These are phyloP conservation scores for Crenuchus spilurus DNA, from an alignment of 2,797 vertebrate species.

Conservation along the genomic window DNA sequence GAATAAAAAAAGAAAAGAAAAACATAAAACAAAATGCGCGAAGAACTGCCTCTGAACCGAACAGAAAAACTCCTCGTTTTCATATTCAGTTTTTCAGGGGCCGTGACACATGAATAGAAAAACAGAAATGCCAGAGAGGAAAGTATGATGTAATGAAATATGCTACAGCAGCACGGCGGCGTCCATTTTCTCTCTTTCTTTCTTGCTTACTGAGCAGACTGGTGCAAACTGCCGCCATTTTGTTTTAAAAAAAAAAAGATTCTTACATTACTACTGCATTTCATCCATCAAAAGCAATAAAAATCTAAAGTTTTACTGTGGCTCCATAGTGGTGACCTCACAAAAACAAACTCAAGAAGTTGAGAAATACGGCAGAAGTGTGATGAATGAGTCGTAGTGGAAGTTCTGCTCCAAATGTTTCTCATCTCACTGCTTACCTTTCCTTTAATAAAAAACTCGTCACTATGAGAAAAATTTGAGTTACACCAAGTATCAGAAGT, in stretches of 20 bases:
- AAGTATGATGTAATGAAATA: slow-evolving; percentile 49
- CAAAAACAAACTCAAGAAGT: not conserved
- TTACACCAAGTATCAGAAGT: too few relatives aligned
- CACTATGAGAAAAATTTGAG: too few relatives aligned
- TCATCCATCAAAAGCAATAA: slow-evolving; percentile 1
- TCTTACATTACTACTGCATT: not conserved
- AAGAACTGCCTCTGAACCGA: slow-evolving; percentile 31
- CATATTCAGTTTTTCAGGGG: slow-evolving; percentile 23
- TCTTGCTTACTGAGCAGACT: not conserved
- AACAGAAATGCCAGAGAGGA: slow-evolving; percentile 43
- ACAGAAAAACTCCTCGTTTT: slow-evolving; percentile 12
- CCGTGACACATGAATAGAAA: slow-evolving; percentile 27
- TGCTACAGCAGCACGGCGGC: slow-evolving; percentile 18
- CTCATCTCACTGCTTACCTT: not conserved
- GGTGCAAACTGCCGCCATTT: slow-evolving; percentile 49
- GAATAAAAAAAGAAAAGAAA: slow-evolving; percentile 3
- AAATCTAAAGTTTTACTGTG: not conserved
- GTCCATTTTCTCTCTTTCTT: slow-evolving; percentile 59
- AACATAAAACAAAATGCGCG: slow-evolving; percentile 31
- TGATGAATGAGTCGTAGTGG: not conserved
- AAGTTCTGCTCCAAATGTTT: not conserved
- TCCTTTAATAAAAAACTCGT: slow-evolving; percentile 1
- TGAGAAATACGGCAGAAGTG: not conserved
- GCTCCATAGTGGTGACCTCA: not conserved
- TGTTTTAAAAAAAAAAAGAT: slow-evolving; percentile 45